Evolutionary conservation across 2,888 invertebrate genomes (phyloP).

Genomic region (Protula sp.): DNA sequence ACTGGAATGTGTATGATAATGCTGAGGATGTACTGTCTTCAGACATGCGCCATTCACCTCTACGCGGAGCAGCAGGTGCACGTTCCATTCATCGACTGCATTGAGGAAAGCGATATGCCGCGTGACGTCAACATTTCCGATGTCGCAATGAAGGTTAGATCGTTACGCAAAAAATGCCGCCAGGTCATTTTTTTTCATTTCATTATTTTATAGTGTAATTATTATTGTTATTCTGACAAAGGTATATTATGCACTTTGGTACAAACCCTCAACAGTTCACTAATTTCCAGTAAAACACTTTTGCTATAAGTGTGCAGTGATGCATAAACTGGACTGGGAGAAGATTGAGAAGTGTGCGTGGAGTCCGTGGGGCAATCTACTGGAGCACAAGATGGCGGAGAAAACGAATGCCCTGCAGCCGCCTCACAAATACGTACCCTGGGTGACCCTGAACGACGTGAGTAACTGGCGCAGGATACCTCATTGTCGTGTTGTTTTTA

Average conservation of each 20-base stretch:
- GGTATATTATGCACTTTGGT: too few species aligned
- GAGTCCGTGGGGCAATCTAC: slow-evolving; percentile 30
- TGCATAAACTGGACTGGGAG: background rate
- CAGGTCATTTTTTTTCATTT: too few species aligned
- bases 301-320: background rate
- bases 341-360: background rate
- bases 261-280: too few species aligned
- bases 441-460: slow-evolving; percentile 51
- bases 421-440: slow-evolving; percentile 46
- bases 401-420: slow-evolving; percentile 41
- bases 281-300: too few species aligned
- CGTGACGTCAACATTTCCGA: too few species aligned
- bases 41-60: slow-evolving; percentile 45
- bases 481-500: too few species aligned
- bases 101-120: slow-evolving; percentile 29
- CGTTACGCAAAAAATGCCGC: too few species aligned
- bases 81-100: slow-evolving; percentile 46
- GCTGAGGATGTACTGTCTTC: too few species aligned
- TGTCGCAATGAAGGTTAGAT: too few species aligned
- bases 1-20: background rate
- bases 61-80: slow-evolving; percentile 29
- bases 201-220: too few species aligned
- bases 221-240: too few species aligned
- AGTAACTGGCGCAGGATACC: too few species aligned
- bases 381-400: slow-evolving; percentile 48